These are phyloP conservation scores for Malurus splendens DNA, from an alignment of 2,797 vertebrate genomes.

Conservation along the genomic window DNA sequence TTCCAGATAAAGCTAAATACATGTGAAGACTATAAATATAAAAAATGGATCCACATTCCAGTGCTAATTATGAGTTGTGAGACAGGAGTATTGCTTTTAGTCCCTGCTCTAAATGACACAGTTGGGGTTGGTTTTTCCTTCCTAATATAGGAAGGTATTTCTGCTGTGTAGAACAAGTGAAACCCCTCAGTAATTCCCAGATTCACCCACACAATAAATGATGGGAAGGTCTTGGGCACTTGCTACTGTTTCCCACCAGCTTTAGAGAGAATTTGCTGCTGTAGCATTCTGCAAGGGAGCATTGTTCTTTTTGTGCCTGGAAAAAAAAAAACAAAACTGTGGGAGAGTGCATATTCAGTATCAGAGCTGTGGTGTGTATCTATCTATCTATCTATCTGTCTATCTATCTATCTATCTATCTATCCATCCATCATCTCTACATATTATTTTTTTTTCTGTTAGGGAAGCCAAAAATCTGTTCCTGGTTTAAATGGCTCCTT, in stretches of 20 bases:
- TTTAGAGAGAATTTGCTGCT: not conserved
- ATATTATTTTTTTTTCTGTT: no score
- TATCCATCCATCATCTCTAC: no score
- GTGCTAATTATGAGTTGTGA: not conserved
- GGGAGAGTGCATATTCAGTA: not conserved
- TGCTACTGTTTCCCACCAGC: fast-evolving
- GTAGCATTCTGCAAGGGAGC: fast-evolving
- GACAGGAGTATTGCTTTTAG: fast-evolving
- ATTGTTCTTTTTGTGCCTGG: fast-evolving
- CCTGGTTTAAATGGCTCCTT: not conserved
- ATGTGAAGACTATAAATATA: not conserved
- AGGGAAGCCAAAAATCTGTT: not conserved
- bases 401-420: no score
- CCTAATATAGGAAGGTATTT: not conserved
- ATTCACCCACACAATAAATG: not conserved
- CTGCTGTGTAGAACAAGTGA: not conserved
- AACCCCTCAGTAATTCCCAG: not conserved
- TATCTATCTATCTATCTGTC: no score
- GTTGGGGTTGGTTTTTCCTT: not conserved
- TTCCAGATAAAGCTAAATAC: not conserved
- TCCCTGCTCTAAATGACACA: not conserved
- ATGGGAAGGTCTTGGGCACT: not conserved
- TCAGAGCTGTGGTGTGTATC: not conserved
- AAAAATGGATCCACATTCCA: not conserved
- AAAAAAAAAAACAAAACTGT: not conserved